Evolutionary conservation across 1,140 invertebrate species (phyloP).

Genomic region (Drosophila jambulina): DNA sequence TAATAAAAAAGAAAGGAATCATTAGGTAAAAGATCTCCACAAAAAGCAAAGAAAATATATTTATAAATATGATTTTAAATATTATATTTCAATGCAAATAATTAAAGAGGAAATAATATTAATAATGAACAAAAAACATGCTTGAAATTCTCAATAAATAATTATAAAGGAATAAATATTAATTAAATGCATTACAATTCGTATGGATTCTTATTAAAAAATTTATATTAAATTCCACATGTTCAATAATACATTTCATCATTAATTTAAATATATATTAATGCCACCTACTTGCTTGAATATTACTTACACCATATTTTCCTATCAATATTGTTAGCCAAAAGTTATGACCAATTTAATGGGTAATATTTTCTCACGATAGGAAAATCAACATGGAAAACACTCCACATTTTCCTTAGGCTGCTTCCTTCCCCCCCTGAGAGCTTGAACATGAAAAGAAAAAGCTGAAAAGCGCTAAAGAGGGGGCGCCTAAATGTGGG

Average conservation of each 20-base stretch:
- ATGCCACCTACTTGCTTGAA: not conserved
- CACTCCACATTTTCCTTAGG: not conserved
- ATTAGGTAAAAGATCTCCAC: constrained; percentile 1
- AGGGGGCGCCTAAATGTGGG: not conserved
- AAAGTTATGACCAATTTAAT: not conserved
- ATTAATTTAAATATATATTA: no score
- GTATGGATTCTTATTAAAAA: not conserved
- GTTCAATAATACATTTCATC: not conserved
- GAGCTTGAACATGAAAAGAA: constrained; percentile 33
- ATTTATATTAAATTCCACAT: not conserved
- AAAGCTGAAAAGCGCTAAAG: constrained; percentile 7
- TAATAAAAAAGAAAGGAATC: constrained; percentile 6
- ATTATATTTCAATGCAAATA: no score
- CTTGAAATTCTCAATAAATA: no score
- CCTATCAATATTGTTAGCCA: not conserved
- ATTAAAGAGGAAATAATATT: not conserved
- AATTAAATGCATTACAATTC: no score
- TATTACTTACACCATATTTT: not conserved
- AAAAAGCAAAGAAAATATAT: no score
- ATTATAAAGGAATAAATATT: no score
- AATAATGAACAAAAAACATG: not conserved
- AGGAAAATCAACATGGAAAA: not conserved
- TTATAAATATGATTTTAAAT: not conserved
- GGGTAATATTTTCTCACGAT: constrained; percentile 1
- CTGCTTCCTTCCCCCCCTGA: constrained; percentile 19